These are phyloP conservation scores for Trichogramma dendrolimi DNA, from an alignment of 2,888 invertebrate species.

Conservation along the genomic window DNA sequence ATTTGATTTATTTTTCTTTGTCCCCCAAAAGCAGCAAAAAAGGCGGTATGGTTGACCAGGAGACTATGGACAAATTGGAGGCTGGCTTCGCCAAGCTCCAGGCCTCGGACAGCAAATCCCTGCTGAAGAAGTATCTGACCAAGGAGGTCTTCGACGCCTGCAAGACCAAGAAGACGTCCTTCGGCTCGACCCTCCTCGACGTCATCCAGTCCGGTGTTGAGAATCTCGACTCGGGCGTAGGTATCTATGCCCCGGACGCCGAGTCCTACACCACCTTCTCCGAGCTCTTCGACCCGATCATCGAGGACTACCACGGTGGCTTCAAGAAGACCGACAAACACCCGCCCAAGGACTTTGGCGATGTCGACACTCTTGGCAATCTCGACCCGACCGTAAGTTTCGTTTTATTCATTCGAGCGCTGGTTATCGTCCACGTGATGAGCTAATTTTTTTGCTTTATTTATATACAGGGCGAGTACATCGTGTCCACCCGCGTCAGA, in stretches of 20 bases:
- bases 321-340: constrained; percentile 94
- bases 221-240: constrained; percentile 94
- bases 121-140: constrained; percentile 93
- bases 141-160: constrained; percentile 86
- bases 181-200: constrained; percentile 89
- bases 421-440: not conserved
- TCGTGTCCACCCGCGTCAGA: constrained; percentile 93
- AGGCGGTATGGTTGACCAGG: constrained; percentile 85
- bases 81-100: constrained; percentile 83
- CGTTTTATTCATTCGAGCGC: too few species aligned
- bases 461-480: constrained; percentile 66
- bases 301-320: constrained; percentile 94
- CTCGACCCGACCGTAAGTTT: constrained; percentile 73
- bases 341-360: constrained; percentile 91
- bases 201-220: constrained; percentile 94
- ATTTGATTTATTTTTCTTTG: not conserved
- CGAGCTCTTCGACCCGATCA: constrained; percentile 94
- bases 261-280: constrained; percentile 90
- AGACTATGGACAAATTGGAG: constrained; percentile 85
- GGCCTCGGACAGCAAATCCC: constrained; percentile 87
- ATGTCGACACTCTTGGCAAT: constrained; percentile 83
- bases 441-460: not conserved
- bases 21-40: constrained; percentile 56
- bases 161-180: constrained; percentile 89
- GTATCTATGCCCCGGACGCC: constrained; percentile 96